Base-by-base conservation (phyloP, 2,113 vertebrate species). In the Rhinopomastus cyanomelas region DNA sequence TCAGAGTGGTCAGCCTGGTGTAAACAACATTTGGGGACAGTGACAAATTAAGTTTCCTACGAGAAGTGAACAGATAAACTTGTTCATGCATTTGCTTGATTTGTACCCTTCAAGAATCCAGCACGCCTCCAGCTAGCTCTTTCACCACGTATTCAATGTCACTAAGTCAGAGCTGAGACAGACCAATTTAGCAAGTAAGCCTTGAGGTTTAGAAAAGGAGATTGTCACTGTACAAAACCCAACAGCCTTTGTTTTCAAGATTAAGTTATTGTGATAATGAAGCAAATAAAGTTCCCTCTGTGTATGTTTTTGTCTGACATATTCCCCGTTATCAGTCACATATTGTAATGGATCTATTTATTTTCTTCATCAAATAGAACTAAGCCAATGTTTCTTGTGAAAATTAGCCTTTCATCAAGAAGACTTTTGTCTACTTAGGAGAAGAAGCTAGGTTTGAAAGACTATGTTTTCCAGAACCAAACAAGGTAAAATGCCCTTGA, bases 401-500 rank as follows among this genome's bases (percentile, higher is more conserved):
- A 89, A 66, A 73, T 59, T 20, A 34, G 29, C 29, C 26, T 69
- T 80, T 17, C 21, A 37, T 30, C 49, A 32, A 56, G 16, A 22
- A 12, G 21, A 39, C n/a, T 80, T 85, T 77, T 59, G 4, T 69
- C 12, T 74, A 29, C 26, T 87, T 93, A 37, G 0, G 9, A 48
- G 48, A 92, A 94, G 55, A 90, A 85, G 3, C 2, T 80, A 32
- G 56, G 11, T 34, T 89, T 93, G 21, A 82, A 82, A 89, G 32
- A 26, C 52, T 64, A 27, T 29, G 13, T 51, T 78, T 75, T 65
- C 30, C 69, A 92, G 81, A 93, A 76, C 6, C 3, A 75, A 79
- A 80, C 22, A 80, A 89, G 87, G 78, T 93, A 76, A 82, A 92
- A 92, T 51, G 19, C 52, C 21, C 22, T 90, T 90, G 48, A 85